A percentile compares a stretch with the other conserved stretches of the same genome.
phyloP scores from a whole-genome alignment of 2,797 vertebrate species.

The Phrynocephalus vlangalii region DNA sequence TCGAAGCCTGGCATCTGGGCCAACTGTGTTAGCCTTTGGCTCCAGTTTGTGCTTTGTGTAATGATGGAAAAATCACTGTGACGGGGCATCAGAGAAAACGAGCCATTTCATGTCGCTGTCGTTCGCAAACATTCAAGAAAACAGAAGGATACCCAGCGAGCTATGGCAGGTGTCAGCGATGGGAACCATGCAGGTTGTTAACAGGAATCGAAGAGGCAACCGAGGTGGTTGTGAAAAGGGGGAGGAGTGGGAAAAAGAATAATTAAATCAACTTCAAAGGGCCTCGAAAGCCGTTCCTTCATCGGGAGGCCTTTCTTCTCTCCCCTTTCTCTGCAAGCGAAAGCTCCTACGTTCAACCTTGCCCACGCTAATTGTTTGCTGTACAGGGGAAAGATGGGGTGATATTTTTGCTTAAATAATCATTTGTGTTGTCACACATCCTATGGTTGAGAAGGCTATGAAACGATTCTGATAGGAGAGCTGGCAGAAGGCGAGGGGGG shows the following conservation, averaged over 20 bases:
- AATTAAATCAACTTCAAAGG: conserved; percentile 69
- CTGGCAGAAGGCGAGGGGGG: conserved; percentile 40
- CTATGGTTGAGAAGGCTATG: conserved; percentile 60
- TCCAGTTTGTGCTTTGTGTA: background rate
- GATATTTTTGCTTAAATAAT: conserved; percentile 70
- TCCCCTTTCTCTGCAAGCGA: conserved; percentile 56
- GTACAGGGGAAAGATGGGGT: conserved; percentile 61
- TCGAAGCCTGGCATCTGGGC: conserved; percentile 29
- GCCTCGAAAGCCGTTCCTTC: conserved; percentile 62
- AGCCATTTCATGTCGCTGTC: background rate
- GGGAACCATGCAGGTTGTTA: conserved; percentile 41
- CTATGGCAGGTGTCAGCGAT: background rate
- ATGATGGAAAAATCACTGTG: background rate
- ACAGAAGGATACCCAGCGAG: conserved; percentile 7
- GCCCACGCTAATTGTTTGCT: conserved; percentile 66
- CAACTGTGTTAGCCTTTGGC: conserved; percentile 29
- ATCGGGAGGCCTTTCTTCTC: conserved; percentile 47
- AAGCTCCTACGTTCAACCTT: conserved; percentile 67
- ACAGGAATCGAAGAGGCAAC: conserved; percentile 57
- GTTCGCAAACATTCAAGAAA: conserved; percentile 27
- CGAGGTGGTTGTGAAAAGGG: background rate
- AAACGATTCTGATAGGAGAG: conserved; percentile 57
- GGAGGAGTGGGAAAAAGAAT: conserved; percentile 61
- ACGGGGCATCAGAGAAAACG: background rate
- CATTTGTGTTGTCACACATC: conserved; percentile 60